These are phyloP conservation scores for Podilymbus podiceps DNA, from an alignment of 2,113 vertebrate genomes.

Conservation along the genomic window DNA sequence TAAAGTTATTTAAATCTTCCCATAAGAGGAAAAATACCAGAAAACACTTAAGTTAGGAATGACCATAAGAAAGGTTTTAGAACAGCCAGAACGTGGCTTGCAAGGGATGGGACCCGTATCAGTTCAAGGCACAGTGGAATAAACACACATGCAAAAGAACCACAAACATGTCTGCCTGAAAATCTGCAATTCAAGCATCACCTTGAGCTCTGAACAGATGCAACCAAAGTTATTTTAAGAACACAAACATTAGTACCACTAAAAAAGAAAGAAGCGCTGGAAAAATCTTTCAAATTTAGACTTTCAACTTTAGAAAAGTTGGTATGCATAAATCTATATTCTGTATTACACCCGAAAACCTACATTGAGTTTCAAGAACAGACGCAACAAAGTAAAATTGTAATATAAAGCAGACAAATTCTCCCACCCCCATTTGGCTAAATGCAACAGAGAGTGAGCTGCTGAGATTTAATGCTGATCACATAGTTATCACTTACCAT, in stretches of 20 bases:
- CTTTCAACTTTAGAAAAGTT: not conserved
- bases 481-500: not conserved
- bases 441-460: not conserved
- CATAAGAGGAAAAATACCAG: not conserved
- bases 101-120: not conserved
- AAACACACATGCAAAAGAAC: not conserved
- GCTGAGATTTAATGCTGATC: not conserved
- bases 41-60: not conserved
- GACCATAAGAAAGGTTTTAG: not conserved
- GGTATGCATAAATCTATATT: not conserved
- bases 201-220: not conserved
- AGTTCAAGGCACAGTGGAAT: not conserved
- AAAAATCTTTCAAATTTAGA: not conserved
- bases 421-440: not conserved
- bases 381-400: not conserved
- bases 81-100: not conserved
- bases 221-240: not conserved
- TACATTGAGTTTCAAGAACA: not conserved
- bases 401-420: not conserved
- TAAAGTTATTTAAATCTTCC: not conserved
- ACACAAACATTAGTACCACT: not conserved
- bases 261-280: not conserved
- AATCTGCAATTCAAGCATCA: not conserved
- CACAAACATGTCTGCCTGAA: not conserved
- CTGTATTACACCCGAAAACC: not conserved